Conservation (phyloP, 2,888 invertebrate species). For the Temnothorax rugatulus region DNA sequence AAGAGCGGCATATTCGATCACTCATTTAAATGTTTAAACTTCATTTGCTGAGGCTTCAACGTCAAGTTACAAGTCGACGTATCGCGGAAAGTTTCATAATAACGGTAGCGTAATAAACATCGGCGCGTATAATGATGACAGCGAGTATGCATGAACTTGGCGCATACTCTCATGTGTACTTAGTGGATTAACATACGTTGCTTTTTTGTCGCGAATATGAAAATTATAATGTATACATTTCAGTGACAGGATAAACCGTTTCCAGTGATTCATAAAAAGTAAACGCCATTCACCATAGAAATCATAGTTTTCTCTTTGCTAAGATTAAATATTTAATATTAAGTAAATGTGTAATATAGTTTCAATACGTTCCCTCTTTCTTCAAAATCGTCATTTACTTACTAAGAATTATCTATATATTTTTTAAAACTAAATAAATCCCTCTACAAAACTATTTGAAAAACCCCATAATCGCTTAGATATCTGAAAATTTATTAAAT, state of each 20-base stretch:
- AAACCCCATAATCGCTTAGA: neutral
- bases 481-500: neutral
- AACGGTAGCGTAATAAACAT: slow-evolving; percentile 50
- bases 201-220: slow-evolving; percentile 18
- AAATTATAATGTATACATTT: neutral
- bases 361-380: neutral
- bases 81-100: slow-evolving; percentile 50
- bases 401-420: neutral
- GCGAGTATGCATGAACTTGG: slow-evolving; percentile 43
- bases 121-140: slow-evolving; percentile 52
- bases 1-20: slow-evolving; percentile 13
- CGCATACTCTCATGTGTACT: slow-evolving; percentile 30
- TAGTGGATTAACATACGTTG: slow-evolving; percentile 43
- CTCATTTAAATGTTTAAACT: slow-evolving; percentile 41
- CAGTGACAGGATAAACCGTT: neutral
- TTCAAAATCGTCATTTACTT: neutral
- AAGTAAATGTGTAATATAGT: no score
- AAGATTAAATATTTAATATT: neutral
- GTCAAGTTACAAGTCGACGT: slow-evolving; percentile 50
- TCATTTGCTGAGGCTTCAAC: slow-evolving; percentile 48
- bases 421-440: neutral
- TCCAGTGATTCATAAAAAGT: neutral
- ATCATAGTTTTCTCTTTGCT: neutral
- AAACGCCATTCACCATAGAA: neutral
- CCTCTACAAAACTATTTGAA: neutral